Conservation (phyloP, 2,888 invertebrate species). For the Drosophila prolongata region DNA sequence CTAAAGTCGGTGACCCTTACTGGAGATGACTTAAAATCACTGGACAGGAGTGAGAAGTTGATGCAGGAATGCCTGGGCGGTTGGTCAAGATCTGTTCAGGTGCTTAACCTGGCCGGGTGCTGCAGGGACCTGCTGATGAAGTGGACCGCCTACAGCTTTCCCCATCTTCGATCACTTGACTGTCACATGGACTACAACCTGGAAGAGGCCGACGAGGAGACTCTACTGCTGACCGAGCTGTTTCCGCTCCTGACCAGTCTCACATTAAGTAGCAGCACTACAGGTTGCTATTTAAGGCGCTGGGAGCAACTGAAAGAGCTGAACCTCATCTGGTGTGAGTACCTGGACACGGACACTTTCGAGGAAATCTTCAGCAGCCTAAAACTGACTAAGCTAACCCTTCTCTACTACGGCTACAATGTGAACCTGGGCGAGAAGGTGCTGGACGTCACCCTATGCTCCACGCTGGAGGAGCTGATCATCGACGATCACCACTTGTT, state of each 20-base stretch:
- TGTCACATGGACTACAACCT: conserved; percentile 20
- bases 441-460: not conserved
- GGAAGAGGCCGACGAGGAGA: conserved; percentile 37
- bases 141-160: conserved; percentile 44
- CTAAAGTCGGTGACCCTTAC: conserved; percentile 7
- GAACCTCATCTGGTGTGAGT: conserved; percentile 39
- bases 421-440: conserved; percentile 15
- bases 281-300: conserved; percentile 38
- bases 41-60: not conserved
- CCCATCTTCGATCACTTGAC: conserved; percentile 40
- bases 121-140: not conserved
- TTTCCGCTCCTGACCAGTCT: conserved; percentile 55
- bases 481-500: conserved; percentile 30
- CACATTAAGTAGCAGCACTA: conserved; percentile 30
- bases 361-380: conserved; percentile 32
- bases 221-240: conserved; percentile 38
- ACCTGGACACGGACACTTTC: conserved; percentile 17
- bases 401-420: conserved; percentile 43
- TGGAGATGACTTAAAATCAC: not conserved
- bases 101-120: conserved; percentile 18
- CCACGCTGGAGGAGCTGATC: conserved; percentile 16
- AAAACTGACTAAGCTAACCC: conserved; percentile 51
- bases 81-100: conserved; percentile 41
- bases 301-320: conserved; percentile 48
- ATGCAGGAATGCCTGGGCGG: conserved; percentile 43